Evolutionary conservation across 2,113 vertebrate species (phyloP).

Genomic region (Tupaia tana): DNA sequence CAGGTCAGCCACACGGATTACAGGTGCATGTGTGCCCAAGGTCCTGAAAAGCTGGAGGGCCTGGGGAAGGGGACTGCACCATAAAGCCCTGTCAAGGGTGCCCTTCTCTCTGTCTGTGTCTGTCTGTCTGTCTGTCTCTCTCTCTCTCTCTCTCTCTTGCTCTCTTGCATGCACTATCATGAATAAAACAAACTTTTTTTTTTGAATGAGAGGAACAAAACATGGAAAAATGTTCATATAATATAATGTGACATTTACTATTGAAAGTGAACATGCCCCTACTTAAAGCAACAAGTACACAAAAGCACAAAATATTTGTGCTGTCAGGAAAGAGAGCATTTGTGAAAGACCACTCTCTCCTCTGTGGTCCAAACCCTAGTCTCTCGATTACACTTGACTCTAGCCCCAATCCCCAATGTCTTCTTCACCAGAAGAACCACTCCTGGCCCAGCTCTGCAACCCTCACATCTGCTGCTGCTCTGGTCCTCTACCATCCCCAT

Average conservation of each 20-base stretch:
- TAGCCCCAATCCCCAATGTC: background rate
- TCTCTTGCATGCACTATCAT: no score
- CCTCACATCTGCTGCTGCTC: background rate
- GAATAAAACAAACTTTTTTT: no score
- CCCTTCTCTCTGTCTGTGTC: no score
- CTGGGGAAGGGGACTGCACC: no score
- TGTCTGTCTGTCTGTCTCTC: no score
- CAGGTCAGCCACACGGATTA: no score
- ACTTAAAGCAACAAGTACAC: background rate
- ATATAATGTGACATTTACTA: conserved; percentile 49
- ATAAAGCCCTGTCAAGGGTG: no score
- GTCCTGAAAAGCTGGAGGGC: no score
- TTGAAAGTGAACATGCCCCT: background rate
- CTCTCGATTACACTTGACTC: background rate
- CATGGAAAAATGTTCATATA: background rate
- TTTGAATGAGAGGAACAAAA: conserved; percentile 1
- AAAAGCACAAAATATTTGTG: conserved; percentile 7
- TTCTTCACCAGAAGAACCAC: background rate
- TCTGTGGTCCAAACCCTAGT: background rate
- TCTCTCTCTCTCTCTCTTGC: no score
- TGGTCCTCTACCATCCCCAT: background rate
- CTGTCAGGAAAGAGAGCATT: background rate
- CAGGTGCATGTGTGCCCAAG: no score
- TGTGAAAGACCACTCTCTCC: background rate
- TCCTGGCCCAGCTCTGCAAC: background rate